These are phyloP conservation scores for Oncorhynchus tshawytscha DNA, from an alignment of 2,113 vertebrate species.

Conservation along the genomic window DNA sequence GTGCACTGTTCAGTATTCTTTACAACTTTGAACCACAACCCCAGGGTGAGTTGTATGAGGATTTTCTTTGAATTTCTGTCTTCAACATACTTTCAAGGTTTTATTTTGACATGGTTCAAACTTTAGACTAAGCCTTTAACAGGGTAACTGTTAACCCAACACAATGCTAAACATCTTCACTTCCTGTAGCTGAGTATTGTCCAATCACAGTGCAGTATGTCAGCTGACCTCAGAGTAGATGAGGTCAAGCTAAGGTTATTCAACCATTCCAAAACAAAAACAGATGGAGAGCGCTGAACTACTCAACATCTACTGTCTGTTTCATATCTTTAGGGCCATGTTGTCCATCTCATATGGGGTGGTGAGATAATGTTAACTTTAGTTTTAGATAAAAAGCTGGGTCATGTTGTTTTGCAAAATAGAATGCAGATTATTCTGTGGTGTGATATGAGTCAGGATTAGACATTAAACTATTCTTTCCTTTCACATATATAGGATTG, in stretches of 20 bases:
- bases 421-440: conserved; percentile 35
- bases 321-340: conserved; percentile 47
- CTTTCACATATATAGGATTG: neutral
- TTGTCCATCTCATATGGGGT: conserved; percentile 49
- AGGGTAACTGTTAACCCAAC: conserved; percentile 83
- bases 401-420: conserved; percentile 53
- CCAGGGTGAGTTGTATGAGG: neutral
- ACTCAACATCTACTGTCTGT: conserved; percentile 57
- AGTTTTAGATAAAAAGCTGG: conserved; percentile 50
- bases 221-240: conserved; percentile 66
- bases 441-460: conserved; percentile 37
- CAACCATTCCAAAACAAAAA: conserved; percentile 71
- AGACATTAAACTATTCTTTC: conserved; percentile 27
- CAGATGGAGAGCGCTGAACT: conserved; percentile 64
- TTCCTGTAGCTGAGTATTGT: conserved; percentile 80
- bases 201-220: conserved; percentile 79
- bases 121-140: conserved; percentile 78
- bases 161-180: conserved; percentile 92
- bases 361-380: conserved; percentile 55
- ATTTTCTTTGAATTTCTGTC: conserved; percentile 28
- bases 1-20: neutral
- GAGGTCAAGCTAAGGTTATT: conserved; percentile 71
- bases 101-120: conserved; percentile 57
- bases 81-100: conserved; percentile 49
- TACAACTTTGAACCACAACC: conserved; percentile 35